Evolutionary conservation across 2,888 invertebrate genomes (phyloP).

Genomic region (Pyrgus malvae): DNA sequence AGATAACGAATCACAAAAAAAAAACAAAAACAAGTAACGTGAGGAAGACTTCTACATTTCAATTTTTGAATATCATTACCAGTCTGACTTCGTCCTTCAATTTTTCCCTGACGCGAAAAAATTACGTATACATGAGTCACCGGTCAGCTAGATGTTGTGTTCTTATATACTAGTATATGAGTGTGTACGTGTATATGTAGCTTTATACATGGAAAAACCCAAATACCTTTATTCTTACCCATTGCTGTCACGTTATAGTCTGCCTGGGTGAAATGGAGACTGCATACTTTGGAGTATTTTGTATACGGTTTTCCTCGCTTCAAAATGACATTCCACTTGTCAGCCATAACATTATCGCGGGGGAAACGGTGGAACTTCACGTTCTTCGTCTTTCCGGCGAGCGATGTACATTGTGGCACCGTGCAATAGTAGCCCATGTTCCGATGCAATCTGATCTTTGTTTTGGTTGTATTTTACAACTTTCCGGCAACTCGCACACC

Average conservation of each 20-base stretch:
- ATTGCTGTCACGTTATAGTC: constrained; percentile 78
- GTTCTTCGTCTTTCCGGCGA: constrained; percentile 80
- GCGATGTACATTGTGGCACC: constrained; percentile 77
- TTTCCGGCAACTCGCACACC: constrained; percentile 39
- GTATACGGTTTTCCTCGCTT: constrained; percentile 75
- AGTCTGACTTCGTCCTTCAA: background rate
- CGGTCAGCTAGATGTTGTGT: constrained; percentile 41
- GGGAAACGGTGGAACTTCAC: constrained; percentile 78
- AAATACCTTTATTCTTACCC: constrained; percentile 78
- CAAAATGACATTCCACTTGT: constrained; percentile 71
- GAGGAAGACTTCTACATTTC: background rate
- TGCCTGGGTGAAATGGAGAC: constrained; percentile 70
- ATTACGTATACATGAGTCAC: constrained; percentile 48
- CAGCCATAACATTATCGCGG: constrained; percentile 63
- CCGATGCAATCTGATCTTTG: constrained; percentile 44
- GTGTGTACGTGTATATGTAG: constrained; percentile 21
- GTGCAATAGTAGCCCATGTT: constrained; percentile 79
- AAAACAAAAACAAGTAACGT: background rate
- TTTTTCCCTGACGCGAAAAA: constrained; percentile 18
- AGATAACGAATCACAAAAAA: background rate
- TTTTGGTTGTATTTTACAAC: constrained; percentile 38
- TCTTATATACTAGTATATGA: constrained; percentile 42
- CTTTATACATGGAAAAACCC: constrained; percentile 64
- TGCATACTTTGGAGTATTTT: constrained; percentile 79
- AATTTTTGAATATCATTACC: background rate